Percentiles rank a stretch among this genome's conserved stretches.
These are phyloP conservation scores for Mionectes macconnelli DNA, from an alignment of 2,113 vertebrate species.

Conservation along the genomic window DNA sequence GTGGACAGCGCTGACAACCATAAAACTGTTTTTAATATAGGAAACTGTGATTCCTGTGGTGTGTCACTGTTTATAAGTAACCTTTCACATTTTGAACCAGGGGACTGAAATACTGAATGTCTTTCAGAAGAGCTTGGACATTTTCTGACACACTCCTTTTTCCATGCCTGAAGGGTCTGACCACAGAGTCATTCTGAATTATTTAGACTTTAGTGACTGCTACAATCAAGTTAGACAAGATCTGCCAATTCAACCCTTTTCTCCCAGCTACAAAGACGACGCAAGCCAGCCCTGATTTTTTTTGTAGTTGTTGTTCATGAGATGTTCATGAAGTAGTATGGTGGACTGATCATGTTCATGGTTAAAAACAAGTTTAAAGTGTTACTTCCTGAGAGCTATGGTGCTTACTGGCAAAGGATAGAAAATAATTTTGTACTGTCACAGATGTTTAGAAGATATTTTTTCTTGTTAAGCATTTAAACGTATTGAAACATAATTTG, in stretches of 20 bases:
- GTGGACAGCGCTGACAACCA: background rate
- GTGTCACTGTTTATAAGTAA: background rate
- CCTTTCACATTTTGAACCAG: background rate
- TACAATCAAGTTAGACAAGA: background rate
- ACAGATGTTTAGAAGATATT: background rate
- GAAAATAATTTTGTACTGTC: background rate
- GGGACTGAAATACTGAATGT: background rate
- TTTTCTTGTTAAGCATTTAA: background rate
- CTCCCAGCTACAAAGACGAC: background rate
- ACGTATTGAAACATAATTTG: background rate
- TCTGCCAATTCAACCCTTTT: background rate
- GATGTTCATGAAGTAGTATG: fast-evolving
- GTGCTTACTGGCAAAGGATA: background rate
- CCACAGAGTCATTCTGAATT: background rate
- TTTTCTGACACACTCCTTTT: background rate
- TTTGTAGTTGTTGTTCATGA: background rate
- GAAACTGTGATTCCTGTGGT: background rate
- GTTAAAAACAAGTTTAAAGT: background rate
- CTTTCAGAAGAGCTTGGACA: background rate
- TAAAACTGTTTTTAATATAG: background rate
- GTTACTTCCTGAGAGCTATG: background rate
- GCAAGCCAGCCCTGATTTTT: background rate
- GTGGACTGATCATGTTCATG: background rate
- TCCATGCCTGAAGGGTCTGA: background rate
- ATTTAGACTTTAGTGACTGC: background rate